Evolutionary conservation across 2,113 vertebrate species (phyloP).

Genomic region (Butorides virescens): DNA sequence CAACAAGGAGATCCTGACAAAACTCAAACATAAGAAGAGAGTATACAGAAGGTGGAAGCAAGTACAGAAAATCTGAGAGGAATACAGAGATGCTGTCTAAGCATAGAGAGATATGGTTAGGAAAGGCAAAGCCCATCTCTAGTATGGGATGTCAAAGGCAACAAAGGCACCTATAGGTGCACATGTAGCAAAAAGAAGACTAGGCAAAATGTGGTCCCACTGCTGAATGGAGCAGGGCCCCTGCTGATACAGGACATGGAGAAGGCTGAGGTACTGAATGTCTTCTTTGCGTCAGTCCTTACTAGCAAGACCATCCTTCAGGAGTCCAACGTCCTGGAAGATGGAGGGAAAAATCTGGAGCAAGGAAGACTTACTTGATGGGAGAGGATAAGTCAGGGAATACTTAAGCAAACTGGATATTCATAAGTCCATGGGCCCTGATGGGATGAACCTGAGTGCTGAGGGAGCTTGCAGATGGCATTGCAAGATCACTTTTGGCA

Average conservation of each 20-base stretch:
- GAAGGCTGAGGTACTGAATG: neutral
- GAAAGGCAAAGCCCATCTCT: neutral
- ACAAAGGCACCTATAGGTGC: neutral
- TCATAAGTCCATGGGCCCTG: neutral
- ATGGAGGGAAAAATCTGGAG: neutral
- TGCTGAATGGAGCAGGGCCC: neutral
- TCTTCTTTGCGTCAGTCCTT: neutral
- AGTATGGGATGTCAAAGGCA: neutral
- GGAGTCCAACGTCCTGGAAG: neutral
- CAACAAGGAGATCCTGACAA: neutral
- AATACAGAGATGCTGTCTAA: neutral
- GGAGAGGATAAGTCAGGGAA: neutral
- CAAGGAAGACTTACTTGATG: neutral
- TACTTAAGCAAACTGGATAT: neutral
- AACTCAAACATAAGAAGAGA: neutral
- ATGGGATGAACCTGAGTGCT: accelerated
- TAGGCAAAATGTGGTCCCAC: neutral
- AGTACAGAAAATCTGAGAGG: neutral
- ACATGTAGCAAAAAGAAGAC: neutral
- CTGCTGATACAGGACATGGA: neutral
- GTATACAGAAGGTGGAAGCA: neutral
- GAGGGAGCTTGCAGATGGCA: neutral
- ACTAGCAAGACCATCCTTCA: neutral
- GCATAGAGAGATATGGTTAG: neutral
- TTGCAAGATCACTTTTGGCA: neutral